Base-by-base conservation (phyloP, 2,888 invertebrate genomes). In the Thecophora atra region DNA sequence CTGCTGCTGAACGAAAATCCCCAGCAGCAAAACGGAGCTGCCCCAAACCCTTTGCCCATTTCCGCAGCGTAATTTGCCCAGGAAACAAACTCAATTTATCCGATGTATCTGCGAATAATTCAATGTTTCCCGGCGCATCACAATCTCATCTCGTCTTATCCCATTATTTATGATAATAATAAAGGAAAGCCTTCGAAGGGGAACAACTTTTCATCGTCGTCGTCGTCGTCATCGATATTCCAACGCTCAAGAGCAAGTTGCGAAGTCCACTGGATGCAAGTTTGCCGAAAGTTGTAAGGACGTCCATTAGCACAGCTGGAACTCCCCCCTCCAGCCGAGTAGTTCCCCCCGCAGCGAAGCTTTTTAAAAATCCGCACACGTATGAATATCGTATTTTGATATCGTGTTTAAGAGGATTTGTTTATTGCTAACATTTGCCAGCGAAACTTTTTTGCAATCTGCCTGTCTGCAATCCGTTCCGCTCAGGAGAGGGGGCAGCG, bases 331-430 rank as follows among this genome's bases (percentile, higher is more conserved):
- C 37, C 11, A 1, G 1, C 37, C 47, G 4, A 5, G 17, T n/a
- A n/a, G n/a, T n/a, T n/a, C n/a, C 47, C 47, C 47, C 47, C 6
- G 47, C 24, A 8, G 26, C 24, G 24, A 13, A n/a, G 47, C 47
- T n/a, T 74, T 76, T 83, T 78, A 78, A 78, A 77, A 84, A 77
- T 82, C 84, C 77, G 77, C 80, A 81, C 83, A 83, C 83, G 84
- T 83, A 83, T 81, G 80, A 80, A 80, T 79, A 79, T 79, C 78
- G 83, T 77, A 77, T 83, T 83, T 83, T 84, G 83, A 83, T 83
- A 83, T 81, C 82, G 82, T 83, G 81, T 83, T 83, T 83, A 83
- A 84, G 83, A 81, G 83, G 83, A 83, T 84, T 83, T 83, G 83
- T 83, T 83, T 83, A 84, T 84, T 84, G 84, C 82, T 82, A 82